Conservation (phyloP, 2,113 vertebrate genomes). For the western clawed frog (Xenopus tropicalis) region UCB_Xtro_10.0 CM004452.2:45713001-45713500, state of each 20-base stretch:
- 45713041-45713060: conserved; percentile 89
- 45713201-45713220: conserved; percentile 59
- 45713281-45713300: conserved; percentile 76
- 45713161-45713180: conserved; percentile 78
- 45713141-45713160: conserved; percentile 75
- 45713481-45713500: conserved; percentile 75
- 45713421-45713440: conserved; percentile 83
- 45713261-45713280: conserved; percentile 71
- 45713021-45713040: conserved; percentile 97
- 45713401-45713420: conserved; percentile 80
- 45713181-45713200: conserved; percentile 76
- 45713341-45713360: conserved; percentile 91
- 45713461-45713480: conserved; percentile 89
- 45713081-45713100: conserved; percentile 86
- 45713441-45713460: conserved; percentile 81
- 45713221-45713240: conserved; percentile 64
- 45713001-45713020: conserved; percentile 89
- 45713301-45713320: conserved; percentile 82
- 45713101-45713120: conserved; percentile 81
- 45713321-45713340: conserved; percentile 89
- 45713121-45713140: conserved; percentile 85
- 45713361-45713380: conserved; percentile 74
- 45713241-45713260: conserved; percentile 73
- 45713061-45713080: conserved; percentile 79
- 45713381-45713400: conserved; percentile 86